These are phyloP conservation scores for Neolamprologus fasciatus DNA, from an alignment of 2,113 vertebrate species.

Conservation along the genomic window DNA sequence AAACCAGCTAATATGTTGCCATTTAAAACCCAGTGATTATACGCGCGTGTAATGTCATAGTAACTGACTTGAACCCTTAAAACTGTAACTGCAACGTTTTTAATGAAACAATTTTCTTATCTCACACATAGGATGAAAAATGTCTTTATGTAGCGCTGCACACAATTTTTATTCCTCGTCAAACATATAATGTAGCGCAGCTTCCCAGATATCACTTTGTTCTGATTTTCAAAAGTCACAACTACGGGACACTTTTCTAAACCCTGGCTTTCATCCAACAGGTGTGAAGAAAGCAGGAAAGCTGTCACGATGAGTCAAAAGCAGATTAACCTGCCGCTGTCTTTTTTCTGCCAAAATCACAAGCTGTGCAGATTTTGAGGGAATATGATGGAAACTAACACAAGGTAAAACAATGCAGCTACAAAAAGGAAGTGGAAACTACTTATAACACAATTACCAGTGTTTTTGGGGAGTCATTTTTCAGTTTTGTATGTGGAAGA, in stretches of 20 bases:
- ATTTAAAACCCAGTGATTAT: not conserved
- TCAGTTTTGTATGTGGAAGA: not conserved
- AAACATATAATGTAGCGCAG: not conserved
- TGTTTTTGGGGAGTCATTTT: not conserved
- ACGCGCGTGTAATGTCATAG: not conserved
- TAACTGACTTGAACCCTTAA: not conserved
- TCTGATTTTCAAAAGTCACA: not conserved
- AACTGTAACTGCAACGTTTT: not conserved
- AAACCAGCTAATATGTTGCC: not conserved
- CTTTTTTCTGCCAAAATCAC: not conserved
- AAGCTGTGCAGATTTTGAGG: not conserved
- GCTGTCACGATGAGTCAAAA: not conserved
- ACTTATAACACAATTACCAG: not conserved
- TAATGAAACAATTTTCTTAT: not conserved
- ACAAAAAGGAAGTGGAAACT: not conserved
- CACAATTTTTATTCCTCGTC: not conserved
- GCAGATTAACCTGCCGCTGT: not conserved
- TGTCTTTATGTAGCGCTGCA: not conserved
- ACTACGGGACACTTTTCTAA: not conserved
- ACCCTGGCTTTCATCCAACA: not conserved
- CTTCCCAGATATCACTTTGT: not conserved
- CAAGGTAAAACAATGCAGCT: not conserved
- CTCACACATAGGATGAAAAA: not conserved
- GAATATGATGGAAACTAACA: not conserved
- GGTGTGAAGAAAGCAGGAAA: not conserved